These are phyloP conservation scores for Anguilla megastoma DNA, from an alignment of 2,797 vertebrate genomes.

Conservation along the genomic window DNA sequence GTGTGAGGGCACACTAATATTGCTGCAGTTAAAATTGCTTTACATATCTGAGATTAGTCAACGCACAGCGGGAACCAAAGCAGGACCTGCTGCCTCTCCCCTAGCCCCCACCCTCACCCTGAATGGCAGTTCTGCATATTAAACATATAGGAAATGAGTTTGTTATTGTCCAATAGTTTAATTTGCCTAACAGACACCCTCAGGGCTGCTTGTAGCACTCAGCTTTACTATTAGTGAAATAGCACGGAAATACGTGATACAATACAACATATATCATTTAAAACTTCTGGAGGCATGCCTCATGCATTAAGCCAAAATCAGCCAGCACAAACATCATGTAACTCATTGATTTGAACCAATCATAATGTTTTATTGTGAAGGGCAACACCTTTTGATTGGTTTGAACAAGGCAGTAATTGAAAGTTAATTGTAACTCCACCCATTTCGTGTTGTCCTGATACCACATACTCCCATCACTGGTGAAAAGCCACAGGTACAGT, in stretches of 20 bases:
- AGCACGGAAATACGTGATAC: neutral
- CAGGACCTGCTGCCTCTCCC: neutral
- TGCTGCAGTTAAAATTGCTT: constrained; percentile 35
- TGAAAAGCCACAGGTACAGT: neutral
- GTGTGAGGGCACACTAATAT: constrained; percentile 34
- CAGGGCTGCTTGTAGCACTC: constrained; percentile 16
- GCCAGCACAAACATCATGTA: neutral
- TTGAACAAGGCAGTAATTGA: neutral
- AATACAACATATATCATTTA: neutral
- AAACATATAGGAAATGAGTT: neutral
- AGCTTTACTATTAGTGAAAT: neutral
- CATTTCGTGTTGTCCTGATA: neutral
- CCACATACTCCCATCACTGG: neutral
- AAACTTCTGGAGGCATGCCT: neutral
- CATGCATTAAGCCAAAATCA: neutral
- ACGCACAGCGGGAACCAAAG: constrained; percentile 25
- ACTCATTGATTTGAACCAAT: neutral
- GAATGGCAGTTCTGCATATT: neutral
- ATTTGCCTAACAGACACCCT: constrained; percentile 24
- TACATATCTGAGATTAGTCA: constrained; percentile 39
- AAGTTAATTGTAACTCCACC: neutral
- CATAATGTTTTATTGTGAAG: too few species aligned
- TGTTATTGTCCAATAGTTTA: neutral
- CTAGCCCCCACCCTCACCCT: neutral
- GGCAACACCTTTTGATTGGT: neutral